Evolutionary conservation across 2,797 vertebrate genomes (phyloP).

Genomic region (Phaenicophaeus curvirostris): DNA sequence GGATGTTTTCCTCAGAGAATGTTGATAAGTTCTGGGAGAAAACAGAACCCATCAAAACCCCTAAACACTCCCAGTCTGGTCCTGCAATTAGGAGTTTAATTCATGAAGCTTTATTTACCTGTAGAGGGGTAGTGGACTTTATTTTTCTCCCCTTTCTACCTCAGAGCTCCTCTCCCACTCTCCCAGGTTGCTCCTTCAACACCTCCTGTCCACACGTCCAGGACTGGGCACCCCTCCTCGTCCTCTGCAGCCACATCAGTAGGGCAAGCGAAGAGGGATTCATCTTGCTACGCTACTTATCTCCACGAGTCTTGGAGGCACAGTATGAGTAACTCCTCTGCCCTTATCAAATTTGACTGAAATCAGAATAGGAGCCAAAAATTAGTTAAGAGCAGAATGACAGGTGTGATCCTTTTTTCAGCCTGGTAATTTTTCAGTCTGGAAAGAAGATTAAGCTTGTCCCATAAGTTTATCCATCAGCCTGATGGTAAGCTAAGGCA

Average conservation of each 20-base stretch:
- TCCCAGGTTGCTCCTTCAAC: background rate
- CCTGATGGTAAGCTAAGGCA: background rate
- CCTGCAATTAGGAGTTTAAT: background rate
- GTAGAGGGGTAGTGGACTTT: background rate
- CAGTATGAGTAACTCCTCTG: background rate
- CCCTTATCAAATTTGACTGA: background rate
- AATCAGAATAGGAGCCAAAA: background rate
- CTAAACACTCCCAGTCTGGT: background rate
- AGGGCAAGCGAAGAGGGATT: background rate
- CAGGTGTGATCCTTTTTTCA: background rate
- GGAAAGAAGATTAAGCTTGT: constrained; percentile 21
- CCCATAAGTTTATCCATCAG: background rate
- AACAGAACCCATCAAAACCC: background rate
- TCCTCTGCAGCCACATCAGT: rapidly evolving
- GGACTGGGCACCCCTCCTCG: background rate
- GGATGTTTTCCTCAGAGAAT: background rate
- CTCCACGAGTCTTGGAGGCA: background rate
- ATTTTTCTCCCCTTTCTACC: background rate
- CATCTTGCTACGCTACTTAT: background rate
- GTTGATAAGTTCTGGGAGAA: background rate
- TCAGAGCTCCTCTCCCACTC: background rate
- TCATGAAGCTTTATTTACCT: background rate
- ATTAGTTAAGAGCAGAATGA: background rate
- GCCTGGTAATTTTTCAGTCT: background rate
- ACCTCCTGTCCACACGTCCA: background rate